Conservation (phyloP, 2,888 invertebrate genomes). For the Dryocosmus kuriphilus region DNA sequence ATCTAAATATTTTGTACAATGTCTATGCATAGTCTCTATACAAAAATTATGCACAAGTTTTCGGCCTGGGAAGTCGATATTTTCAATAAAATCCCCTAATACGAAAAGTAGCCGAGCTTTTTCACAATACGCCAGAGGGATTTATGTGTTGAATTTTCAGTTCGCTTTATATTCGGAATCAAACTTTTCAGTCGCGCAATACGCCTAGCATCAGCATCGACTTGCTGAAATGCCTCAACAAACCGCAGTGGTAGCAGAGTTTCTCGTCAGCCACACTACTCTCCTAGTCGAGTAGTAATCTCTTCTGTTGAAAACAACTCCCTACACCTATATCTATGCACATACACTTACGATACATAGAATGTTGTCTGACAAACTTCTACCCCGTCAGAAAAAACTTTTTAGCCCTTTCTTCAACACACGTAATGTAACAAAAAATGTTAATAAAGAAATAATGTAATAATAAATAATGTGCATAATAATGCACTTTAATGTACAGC, state of each 20-base stretch:
- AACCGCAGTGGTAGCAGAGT: slow-evolving; percentile 25
- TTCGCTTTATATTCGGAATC: slow-evolving; percentile 35
- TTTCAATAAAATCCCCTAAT: slow-evolving; percentile 28
- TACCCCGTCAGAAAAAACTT: background rate
- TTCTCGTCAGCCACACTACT: slow-evolving; percentile 14
- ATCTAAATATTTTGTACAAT: too few species aligned
- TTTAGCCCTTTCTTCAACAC: slow-evolving; percentile 1
- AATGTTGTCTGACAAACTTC: slow-evolving; percentile 9
- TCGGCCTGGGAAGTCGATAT: too few species aligned
- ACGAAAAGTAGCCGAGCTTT: slow-evolving; percentile 11
- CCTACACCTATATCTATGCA: slow-evolving; percentile 34
- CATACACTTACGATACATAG: background rate
- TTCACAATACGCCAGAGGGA: slow-evolving; percentile 29
- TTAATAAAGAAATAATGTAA: too few species aligned
- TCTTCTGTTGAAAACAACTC: slow-evolving; percentile 20
- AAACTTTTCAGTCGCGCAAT: slow-evolving; percentile 35
- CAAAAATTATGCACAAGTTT: too few species aligned
- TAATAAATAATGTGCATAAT: too few species aligned
- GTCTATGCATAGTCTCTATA: too few species aligned
- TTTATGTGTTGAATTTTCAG: slow-evolving; percentile 35
- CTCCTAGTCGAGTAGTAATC: slow-evolving; percentile 7
- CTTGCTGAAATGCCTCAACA: slow-evolving; percentile 31
- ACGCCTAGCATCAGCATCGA: slow-evolving; percentile 29
- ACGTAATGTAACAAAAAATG: background rate
- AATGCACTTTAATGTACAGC: slow-evolving; percentile 18